Percentiles rank a stretch among this genome's conserved stretches.
phyloP scores from a whole-genome alignment of 2,888 invertebrate species.

The Acronicta leporina region DNA sequence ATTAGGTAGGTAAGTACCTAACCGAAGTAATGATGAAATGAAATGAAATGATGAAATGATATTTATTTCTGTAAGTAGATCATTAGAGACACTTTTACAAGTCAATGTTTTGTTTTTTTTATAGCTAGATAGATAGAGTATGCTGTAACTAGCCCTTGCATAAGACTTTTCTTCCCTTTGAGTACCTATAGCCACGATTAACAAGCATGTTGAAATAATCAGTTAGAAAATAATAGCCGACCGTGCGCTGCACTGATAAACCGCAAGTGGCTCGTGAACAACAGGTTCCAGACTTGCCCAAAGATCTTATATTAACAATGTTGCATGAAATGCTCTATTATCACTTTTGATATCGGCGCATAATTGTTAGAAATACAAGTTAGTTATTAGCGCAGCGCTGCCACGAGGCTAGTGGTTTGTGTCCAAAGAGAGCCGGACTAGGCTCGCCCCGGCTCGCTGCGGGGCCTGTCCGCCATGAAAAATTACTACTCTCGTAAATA shows the following conservation, averaged over 20 bases:
- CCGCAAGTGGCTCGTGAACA: conserved; percentile 12
- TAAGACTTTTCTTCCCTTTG: background rate
- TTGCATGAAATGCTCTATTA: conserved; percentile 52
- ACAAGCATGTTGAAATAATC: conserved; percentile 11
- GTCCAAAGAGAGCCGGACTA: conserved; percentile 59
- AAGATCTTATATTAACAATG: conserved; percentile 46
- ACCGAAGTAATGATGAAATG: no score
- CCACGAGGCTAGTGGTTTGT: conserved; percentile 60
- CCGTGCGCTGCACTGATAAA: conserved; percentile 19
- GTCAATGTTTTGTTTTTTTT: no score
- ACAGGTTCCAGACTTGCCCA: conserved; percentile 34
- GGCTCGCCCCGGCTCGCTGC: conserved; percentile 65
- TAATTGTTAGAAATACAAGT: conserved; percentile 63
- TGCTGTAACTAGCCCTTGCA: background rate
- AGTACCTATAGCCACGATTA: background rate
- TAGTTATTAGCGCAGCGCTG: conserved; percentile 57
- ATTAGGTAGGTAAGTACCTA: no score
- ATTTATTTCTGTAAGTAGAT: no score
- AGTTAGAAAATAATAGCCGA: conserved; percentile 16
- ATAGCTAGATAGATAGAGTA: no score
- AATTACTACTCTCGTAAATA: conserved; percentile 83
- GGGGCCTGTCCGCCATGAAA: conserved; percentile 77
- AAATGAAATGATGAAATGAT: no score
- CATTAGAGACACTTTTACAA: no score
- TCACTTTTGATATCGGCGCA: conserved; percentile 49